A percentile compares a stretch with the other conserved stretches of the same genome.
These are phyloP conservation scores for Pachyrhynchus sulphureomaculatus DNA, from an alignment of 1,140 invertebrate genomes.

Conservation along the genomic window DNA sequence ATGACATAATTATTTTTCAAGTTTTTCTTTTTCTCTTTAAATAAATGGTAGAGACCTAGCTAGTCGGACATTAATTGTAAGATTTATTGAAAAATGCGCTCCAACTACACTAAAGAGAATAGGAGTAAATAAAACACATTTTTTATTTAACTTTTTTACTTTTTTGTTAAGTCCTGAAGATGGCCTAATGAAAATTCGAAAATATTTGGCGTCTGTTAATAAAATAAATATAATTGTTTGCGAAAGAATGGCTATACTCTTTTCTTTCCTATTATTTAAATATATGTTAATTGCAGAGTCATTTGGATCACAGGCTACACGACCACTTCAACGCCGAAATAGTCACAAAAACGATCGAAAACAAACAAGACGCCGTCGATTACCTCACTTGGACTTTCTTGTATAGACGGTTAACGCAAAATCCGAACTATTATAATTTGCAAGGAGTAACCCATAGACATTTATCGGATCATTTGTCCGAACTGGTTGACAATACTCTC, in stretches of 20 bases:
- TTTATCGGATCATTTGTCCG: conserved; percentile 97
- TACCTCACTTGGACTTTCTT: conserved; percentile 99
- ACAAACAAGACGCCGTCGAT: conserved; percentile 99
- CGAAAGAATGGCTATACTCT: not conserved
- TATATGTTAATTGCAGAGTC: conserved; percentile 61
- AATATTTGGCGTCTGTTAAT: too few species aligned
- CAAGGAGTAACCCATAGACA: conserved; percentile 96
- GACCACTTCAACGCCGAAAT: conserved; percentile 99
- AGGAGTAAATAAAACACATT: too few species aligned
- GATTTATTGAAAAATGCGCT: too few species aligned
- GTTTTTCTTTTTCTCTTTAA: not conserved
- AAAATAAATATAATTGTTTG: too few species aligned
- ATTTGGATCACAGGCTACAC: conserved; percentile 94
- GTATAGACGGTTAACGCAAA: conserved; percentile 95
- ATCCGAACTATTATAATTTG: conserved; percentile 99
- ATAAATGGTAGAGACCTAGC: too few species aligned
- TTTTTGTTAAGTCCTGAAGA: too few species aligned
- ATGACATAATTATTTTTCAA: too few species aligned
- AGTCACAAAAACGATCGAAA: conserved; percentile 99
- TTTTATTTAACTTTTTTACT: too few species aligned
- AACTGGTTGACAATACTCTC: conserved; percentile 95
- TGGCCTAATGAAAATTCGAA: too few species aligned
- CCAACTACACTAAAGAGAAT: too few species aligned
- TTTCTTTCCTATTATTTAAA: not conserved
- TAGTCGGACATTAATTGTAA: too few species aligned